A percentile compares a stretch with the other conserved stretches of the same genome.
Evolutionary conservation across 64 coral and sea anemone genomes (phyloP).

Genomic region (Trachythela sp.): DNA sequence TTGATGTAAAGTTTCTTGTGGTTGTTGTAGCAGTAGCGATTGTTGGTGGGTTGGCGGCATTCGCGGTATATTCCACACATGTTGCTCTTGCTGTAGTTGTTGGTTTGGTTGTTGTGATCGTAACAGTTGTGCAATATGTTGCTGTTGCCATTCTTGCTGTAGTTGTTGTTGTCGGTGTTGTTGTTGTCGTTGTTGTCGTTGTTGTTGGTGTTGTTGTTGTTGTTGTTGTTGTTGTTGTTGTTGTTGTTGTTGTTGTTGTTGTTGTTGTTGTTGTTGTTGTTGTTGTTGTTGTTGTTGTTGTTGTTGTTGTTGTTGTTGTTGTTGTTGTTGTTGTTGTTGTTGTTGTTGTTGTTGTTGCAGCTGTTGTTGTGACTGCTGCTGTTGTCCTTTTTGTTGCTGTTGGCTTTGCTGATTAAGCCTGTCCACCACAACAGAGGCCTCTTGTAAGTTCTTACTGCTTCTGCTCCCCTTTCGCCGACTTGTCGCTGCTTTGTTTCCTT

Average conservation of each 20-base stretch:
- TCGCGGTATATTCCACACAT: too few relatives aligned
- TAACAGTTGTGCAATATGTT: too few relatives aligned
- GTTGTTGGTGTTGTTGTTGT: neutral
- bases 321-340: neutral
- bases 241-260: neutral
- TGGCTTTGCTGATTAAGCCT: neutral
- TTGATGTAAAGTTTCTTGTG: too few relatives aligned
- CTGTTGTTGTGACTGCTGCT: neutral
- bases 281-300: neutral
- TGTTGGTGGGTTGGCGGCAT: too few relatives aligned
- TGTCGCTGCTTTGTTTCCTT: constrained; percentile 21
- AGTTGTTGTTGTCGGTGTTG: too few relatives aligned
- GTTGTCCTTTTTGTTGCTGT: neutral
- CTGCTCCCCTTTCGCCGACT: neutral
- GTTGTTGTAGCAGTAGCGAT: too few relatives aligned
- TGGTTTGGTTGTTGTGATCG: too few relatives aligned
- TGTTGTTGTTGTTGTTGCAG: neutral
- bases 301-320: constrained; percentile 12
- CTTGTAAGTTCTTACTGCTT: neutral
- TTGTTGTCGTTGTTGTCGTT: too few relatives aligned
- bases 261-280: neutral
- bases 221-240: neutral
- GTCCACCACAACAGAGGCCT: neutral
- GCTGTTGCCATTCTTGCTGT: too few relatives aligned
- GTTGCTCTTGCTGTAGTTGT: too few relatives aligned